Conservation (phyloP, 2,888 invertebrate genomes). For the Agriopis leucophaearia region DNA sequence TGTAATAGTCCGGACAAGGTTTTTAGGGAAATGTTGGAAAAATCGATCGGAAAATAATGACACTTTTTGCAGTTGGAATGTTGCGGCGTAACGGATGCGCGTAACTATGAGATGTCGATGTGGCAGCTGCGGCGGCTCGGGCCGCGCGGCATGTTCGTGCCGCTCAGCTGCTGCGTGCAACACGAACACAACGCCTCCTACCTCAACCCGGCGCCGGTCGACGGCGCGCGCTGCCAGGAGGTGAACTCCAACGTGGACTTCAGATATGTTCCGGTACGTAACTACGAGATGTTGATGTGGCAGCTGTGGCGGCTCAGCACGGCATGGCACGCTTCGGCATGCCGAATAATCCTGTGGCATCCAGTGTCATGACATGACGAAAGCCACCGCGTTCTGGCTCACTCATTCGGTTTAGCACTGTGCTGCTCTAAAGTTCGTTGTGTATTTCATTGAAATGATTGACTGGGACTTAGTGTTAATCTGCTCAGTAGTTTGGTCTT, state of each 20-base stretch:
- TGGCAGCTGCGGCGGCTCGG: constrained; percentile 93
- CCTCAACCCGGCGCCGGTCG: constrained; percentile 91
- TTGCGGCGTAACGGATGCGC: constrained; percentile 92
- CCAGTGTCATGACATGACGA: no score
- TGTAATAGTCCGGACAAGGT: no score
- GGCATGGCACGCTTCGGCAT: constrained; percentile 85
- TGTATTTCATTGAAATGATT: no score
- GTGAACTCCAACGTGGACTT: constrained; percentile 85
- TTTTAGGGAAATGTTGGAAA: no score
- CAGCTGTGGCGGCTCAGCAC: constrained; percentile 91
- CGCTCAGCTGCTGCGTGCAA: constrained; percentile 90
- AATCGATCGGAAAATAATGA: no score
- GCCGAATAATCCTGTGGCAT: no score
- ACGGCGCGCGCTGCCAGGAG: constrained; percentile 90
- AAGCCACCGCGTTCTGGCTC: no score
- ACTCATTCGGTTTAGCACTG: no score
- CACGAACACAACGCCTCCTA: constrained; percentile 87
- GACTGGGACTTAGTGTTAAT: no score
- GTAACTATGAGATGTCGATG: constrained; percentile 92
- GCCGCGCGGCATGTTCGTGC: constrained; percentile 89
- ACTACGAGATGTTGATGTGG: constrained; percentile 77
- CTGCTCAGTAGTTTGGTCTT: no score
- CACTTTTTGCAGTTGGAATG: constrained; percentile 88
- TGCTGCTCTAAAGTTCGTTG: no score
- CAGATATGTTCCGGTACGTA: constrained; percentile 86